Percentiles rank a stretch among this genome's conserved stretches.
These are phyloP conservation scores for Seriola rivoliana DNA, from an alignment of 2,113 vertebrate genomes.

Conservation along the genomic window DNA sequence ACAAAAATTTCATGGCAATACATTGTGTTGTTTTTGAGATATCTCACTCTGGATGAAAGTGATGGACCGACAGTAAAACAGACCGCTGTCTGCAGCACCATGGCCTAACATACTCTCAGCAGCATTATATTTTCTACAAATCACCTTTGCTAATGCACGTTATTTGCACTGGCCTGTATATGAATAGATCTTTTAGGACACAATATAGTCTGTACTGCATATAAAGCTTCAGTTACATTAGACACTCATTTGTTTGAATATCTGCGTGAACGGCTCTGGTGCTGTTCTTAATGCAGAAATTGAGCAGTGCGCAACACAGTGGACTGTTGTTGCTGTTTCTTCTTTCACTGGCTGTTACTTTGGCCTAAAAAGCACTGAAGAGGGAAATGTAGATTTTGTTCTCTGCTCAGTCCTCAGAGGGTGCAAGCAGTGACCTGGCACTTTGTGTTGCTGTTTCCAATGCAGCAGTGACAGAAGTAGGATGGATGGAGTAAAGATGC, in stretches of 20 bases:
- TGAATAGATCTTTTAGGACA: neutral
- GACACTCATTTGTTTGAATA: neutral
- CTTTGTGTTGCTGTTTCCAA: conserved; percentile 36
- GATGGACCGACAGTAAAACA: no score
- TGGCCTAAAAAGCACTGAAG: conserved; percentile 23
- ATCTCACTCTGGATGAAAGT: no score
- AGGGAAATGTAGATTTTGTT: conserved; percentile 54
- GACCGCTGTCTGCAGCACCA: no score
- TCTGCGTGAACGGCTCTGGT: neutral
- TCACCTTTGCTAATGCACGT: neutral
- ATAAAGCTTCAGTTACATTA: neutral
- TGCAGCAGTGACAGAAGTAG: conserved; percentile 44
- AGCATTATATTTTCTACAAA: neutral
- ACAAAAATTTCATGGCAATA: neutral
- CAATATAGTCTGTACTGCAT: neutral
- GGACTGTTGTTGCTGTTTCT: neutral
- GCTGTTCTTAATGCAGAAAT: conserved; percentile 18
- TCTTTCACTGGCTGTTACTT: neutral
- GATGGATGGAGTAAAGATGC: conserved; percentile 26
- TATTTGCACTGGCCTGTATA: neutral
- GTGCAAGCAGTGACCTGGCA: conserved; percentile 31
- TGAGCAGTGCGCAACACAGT: conserved; percentile 12
- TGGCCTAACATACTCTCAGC: neutral
- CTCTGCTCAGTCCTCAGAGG: conserved; percentile 40
- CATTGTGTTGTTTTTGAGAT: no score